Percentiles rank a stretch among this genome's conserved stretches.
Conservation (phyloP, 2,113 vertebrate genomes). For the Mellivora capensis region DNA sequence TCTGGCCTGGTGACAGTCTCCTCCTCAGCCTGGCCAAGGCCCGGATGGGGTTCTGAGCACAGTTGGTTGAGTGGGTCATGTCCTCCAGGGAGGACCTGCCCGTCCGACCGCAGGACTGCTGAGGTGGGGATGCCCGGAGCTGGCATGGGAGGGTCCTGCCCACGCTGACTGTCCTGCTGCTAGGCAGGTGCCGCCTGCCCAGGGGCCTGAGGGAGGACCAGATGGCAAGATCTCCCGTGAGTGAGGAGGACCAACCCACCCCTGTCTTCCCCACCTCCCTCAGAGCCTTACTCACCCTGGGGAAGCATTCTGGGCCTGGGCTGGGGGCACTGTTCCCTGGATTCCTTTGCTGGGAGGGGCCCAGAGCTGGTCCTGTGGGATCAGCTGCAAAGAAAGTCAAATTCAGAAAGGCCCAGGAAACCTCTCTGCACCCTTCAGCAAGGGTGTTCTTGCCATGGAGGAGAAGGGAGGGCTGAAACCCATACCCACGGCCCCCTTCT, state of each 20-base stretch:
- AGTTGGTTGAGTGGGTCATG: neutral
- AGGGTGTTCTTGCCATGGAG: neutral
- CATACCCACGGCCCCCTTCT: neutral
- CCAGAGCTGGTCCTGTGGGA: conserved; percentile 77
- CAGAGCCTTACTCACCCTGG: conserved; percentile 33
- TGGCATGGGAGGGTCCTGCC: neutral
- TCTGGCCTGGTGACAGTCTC: conserved; percentile 55
- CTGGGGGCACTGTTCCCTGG: neutral
- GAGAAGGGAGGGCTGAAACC: neutral
- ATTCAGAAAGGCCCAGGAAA: neutral
- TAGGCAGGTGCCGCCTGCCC: neutral
- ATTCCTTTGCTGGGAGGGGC: neutral
- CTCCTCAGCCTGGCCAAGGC: conserved; percentile 66
- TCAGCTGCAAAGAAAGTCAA: conserved; percentile 62
- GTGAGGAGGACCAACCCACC: neutral
- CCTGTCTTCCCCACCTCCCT: fast-evolving
- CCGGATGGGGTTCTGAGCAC: conserved; percentile 61
- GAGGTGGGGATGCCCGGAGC: neutral
- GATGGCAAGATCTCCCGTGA: neutral
- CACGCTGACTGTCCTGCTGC: neutral
- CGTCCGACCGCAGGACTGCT: fast-evolving
- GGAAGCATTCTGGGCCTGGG: conserved; percentile 20
- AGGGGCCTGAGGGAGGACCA: conserved; percentile 6
- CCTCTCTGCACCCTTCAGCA: neutral
- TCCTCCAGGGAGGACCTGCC: conserved; percentile 37